phyloP scores from a whole-genome alignment of 2,888 invertebrate species.

The Dynastes hyllus region DNA sequence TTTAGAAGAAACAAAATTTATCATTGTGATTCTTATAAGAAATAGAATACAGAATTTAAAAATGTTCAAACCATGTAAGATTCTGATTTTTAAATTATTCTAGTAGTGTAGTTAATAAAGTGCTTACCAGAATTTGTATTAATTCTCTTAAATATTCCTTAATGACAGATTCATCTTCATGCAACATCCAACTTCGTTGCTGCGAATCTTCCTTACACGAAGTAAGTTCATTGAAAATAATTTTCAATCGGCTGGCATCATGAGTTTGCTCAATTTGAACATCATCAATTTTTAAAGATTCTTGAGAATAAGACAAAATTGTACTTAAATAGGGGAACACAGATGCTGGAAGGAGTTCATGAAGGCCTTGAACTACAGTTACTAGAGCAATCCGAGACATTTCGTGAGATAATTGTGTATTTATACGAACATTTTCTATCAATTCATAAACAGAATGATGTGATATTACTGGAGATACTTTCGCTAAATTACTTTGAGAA shows the following conservation, averaged over 20 bases:
- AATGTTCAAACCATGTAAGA: too few species aligned
- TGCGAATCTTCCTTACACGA: slow-evolving; percentile 96
- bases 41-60: too few species aligned
- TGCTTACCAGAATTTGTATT: slow-evolving; percentile 84
- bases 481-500: slow-evolving; percentile 50
- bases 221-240: slow-evolving; percentile 88
- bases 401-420: slow-evolving; percentile 90
- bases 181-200: slow-evolving; percentile 95
- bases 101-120: too few species aligned
- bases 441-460: slow-evolving; percentile 81
- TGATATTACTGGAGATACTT: slow-evolving; percentile 71
- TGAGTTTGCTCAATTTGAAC: slow-evolving; percentile 85
- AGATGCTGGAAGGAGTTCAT: slow-evolving; percentile 75
- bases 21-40: too few species aligned
- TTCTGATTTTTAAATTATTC: too few species aligned
- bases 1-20: too few species aligned
- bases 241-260: slow-evolving; percentile 87
- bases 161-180: slow-evolving; percentile 94
- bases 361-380: slow-evolving; percentile 78
- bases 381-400: slow-evolving; percentile 89
- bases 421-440: slow-evolving; percentile 85
- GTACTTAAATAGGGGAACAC: slow-evolving; percentile 76
- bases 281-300: slow-evolving; percentile 77
- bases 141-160: slow-evolving; percentile 88
- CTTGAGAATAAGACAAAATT: slow-evolving; percentile 75